These are phyloP conservation scores for Actias luna DNA, from an alignment of 2,888 invertebrate species.

Conservation along the genomic window DNA sequence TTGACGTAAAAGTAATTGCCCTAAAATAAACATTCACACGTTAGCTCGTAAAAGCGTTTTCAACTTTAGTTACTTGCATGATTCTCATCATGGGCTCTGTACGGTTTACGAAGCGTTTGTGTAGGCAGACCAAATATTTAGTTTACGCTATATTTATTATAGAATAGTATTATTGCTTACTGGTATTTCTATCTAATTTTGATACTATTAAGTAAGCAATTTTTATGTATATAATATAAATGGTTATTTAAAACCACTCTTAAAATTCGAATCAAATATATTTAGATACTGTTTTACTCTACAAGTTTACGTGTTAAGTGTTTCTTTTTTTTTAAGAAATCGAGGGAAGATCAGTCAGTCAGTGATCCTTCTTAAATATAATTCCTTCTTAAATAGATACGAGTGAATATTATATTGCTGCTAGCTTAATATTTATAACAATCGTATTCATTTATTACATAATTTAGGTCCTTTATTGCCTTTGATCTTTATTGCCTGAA, in stretches of 20 bases:
- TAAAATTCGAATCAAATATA: too few species aligned
- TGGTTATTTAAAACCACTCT: too few species aligned
- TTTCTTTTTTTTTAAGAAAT: too few species aligned
- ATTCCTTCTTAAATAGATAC: neutral
- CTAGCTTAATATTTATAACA: neutral
- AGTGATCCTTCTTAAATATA: too few species aligned
- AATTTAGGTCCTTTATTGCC: neutral
- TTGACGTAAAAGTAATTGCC: conserved; percentile 34
- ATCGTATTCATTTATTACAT: neutral
- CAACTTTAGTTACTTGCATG: conserved; percentile 22
- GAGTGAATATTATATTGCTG: neutral
- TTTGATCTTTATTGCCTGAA: too few species aligned
- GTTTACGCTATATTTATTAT: neutral
- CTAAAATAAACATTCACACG: conserved; percentile 39
- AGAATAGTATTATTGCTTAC: neutral
- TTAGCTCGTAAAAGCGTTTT: conserved; percentile 31
- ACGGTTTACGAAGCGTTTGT: conserved; percentile 6
- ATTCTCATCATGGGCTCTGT: conserved; percentile 17
- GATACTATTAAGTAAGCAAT: too few species aligned
- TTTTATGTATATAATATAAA: too few species aligned
- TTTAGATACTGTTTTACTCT: too few species aligned
- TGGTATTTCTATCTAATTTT: neutral
- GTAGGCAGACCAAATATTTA: conserved; percentile 11
- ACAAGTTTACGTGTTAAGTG: too few species aligned
- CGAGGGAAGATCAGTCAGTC: too few species aligned